A percentile compares a stretch with the other conserved stretches of the same genome.
Conservation (phyloP, 2,888 invertebrate genomes). For the Aelia acuminata region DNA sequence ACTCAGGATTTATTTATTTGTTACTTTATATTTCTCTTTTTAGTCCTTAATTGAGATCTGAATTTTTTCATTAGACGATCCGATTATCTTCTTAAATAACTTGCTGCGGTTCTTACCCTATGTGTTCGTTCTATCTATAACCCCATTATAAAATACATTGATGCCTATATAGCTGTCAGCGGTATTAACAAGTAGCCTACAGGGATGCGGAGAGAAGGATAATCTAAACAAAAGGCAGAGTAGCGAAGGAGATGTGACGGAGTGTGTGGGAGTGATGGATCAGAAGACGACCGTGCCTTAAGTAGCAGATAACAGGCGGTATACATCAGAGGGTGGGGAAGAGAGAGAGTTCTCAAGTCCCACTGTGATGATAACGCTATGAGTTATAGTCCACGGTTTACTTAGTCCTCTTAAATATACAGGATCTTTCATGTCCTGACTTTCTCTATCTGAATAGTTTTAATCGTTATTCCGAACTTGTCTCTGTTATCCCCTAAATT, state of each 20-base stretch:
- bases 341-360: background rate
- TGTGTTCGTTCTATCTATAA: background rate
- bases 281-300: background rate
- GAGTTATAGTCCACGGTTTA: background rate
- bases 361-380: background rate
- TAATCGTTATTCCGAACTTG: background rate
- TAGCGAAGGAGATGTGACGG: background rate
- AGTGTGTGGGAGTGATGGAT: background rate
- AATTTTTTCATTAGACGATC: no score
- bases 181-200: background rate
- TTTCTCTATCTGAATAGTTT: background rate
- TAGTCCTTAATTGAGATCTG: no score
- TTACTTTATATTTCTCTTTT: no score
- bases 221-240: background rate
- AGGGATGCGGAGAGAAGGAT: background rate
- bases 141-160: background rate
- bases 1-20: no score
- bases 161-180: no score
- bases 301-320: slow-evolving; percentile 17
- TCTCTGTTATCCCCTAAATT: background rate
- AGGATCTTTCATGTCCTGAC: background rate
- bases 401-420: background rate
- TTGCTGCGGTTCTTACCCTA: no score
- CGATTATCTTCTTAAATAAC: no score
- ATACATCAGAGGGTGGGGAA: background rate